Base-by-base conservation (phyloP, 2,888 invertebrate species). In the Pharmacophagus antenor region DNA sequence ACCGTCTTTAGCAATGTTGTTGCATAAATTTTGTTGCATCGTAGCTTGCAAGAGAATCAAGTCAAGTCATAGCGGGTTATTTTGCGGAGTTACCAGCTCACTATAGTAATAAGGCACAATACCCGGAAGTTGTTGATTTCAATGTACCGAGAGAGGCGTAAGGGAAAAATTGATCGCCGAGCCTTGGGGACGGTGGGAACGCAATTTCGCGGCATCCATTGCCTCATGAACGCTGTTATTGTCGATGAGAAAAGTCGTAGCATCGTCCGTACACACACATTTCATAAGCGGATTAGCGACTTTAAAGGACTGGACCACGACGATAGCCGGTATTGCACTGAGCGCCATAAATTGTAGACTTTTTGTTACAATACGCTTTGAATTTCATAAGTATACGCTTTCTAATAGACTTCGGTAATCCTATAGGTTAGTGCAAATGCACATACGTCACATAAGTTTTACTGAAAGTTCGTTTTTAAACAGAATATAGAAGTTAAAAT, bases 241-340 rank as follows among this genome's bases (percentile, higher is more conserved):
- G 71, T 68, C 77, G 77, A 83, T 86, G 86, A 83, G 86, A 88
- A 88, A 81, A 80, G 77, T 75, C 70, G 68, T 68, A 72, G 70
- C 73, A 66, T 67, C 68, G 67, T 64, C 67, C 70, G 72, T 72
- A 73, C 79, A 77, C n/a, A n/a, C 79, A 80, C 81, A 80, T 85
- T 84, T 82, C 84, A 82, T 84, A 86, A 86, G 80, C 82, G 68
- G 77, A 80, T 81, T 80, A 79, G 75, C 73, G 74, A 78, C 84
- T 77, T 82, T 84, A 83, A 86, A 86, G 83, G 85, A 78, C 79
- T 78, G 80, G 68, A 65, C 70, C 63, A 72, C 65, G 65, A 71
- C 71, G 80, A 84, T 79, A 81, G 80, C 77, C 72, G 70, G 77
- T 77, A 79, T 80, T 79, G 77, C 81, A 77, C 74, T 69, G 71